Evolutionary conservation across 2,888 invertebrate genomes (phyloP).

Genomic region (Leucophenga maculata): DNA sequence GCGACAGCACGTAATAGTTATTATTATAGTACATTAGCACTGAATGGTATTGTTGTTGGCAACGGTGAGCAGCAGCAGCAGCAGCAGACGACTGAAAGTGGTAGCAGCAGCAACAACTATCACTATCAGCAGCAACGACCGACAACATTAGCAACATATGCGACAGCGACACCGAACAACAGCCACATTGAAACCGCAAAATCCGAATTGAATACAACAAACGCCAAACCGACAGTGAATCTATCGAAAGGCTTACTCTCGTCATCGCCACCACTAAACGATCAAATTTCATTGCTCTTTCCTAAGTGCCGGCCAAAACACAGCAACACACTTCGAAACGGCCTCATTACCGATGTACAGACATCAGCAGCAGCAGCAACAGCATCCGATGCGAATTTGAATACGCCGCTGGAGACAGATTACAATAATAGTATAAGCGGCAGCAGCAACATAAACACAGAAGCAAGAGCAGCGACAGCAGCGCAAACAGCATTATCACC

Average conservation of each 20-base stretch:
- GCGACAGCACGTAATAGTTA: slow-evolving; percentile 30
- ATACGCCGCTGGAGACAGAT: slow-evolving; percentile 18
- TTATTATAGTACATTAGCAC: slow-evolving; percentile 37
- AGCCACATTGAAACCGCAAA: slow-evolving; percentile 37
- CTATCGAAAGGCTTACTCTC: slow-evolving; percentile 70
- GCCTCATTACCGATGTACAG: slow-evolving; percentile 35
- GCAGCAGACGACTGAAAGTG: slow-evolving; percentile 28
- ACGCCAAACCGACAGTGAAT: slow-evolving; percentile 43
- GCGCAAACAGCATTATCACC: slow-evolving; percentile 28
- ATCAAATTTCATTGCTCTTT: slow-evolving; percentile 88
- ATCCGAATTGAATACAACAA: slow-evolving; percentile 37
- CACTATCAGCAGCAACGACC: slow-evolving; percentile 41
- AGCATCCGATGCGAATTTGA: slow-evolving; percentile 49
- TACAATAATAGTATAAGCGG: slow-evolving; percentile 23
- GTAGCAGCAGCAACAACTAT: slow-evolving; percentile 30
- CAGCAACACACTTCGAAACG: slow-evolving; percentile 39
- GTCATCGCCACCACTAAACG: slow-evolving; percentile 75
- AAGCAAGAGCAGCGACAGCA: slow-evolving; percentile 4
- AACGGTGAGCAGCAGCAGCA: slow-evolving; percentile 29
- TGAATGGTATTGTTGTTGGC: slow-evolving; percentile 32
- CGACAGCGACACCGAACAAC: slow-evolving; percentile 34
- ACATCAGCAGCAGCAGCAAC: slow-evolving; percentile 41
- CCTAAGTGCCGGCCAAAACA: slow-evolving; percentile 87
- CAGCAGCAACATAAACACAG: slow-evolving; percentile 36
- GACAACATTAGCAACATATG: slow-evolving; percentile 35